Conservation (phyloP, 2,888 invertebrate genomes). For the Tenthredo distinguenda region DNA sequence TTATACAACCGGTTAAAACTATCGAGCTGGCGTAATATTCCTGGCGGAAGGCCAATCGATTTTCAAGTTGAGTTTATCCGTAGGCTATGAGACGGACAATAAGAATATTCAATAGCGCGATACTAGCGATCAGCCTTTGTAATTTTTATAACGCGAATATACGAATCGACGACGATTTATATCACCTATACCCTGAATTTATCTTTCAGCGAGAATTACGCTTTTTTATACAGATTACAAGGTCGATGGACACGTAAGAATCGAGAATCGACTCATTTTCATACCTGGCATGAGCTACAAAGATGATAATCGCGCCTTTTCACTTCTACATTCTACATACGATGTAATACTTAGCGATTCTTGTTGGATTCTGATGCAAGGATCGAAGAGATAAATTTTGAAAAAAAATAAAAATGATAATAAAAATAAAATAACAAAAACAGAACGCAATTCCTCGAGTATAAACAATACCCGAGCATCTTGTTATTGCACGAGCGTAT, state of each 20-base stretch:
- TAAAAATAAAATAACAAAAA: neutral
- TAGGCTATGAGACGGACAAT: neutral
- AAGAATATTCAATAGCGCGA: neutral
- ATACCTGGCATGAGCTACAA: neutral
- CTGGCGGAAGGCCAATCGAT: conserved; percentile 32
- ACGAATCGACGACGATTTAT: neutral
- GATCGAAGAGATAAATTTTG: neutral
- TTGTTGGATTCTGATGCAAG: neutral
- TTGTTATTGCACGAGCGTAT: neutral
- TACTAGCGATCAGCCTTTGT: neutral
- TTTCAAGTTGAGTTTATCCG: neutral
- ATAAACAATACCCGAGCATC: neutral
- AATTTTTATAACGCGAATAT: neutral
- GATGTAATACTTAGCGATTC: neutral
- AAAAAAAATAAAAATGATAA: too few relatives aligned
- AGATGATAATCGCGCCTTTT: neutral
- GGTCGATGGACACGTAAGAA: neutral
- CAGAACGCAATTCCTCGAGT: neutral
- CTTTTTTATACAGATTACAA: neutral
- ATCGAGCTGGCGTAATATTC: neutral
- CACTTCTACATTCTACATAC: neutral
- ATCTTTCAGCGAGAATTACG: neutral
- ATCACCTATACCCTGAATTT: neutral
- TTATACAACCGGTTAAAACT: neutral
- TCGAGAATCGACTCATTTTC: neutral